phyloP scores from a whole-genome alignment of 2,888 invertebrate species.

The Uropetala carovei region DNA sequence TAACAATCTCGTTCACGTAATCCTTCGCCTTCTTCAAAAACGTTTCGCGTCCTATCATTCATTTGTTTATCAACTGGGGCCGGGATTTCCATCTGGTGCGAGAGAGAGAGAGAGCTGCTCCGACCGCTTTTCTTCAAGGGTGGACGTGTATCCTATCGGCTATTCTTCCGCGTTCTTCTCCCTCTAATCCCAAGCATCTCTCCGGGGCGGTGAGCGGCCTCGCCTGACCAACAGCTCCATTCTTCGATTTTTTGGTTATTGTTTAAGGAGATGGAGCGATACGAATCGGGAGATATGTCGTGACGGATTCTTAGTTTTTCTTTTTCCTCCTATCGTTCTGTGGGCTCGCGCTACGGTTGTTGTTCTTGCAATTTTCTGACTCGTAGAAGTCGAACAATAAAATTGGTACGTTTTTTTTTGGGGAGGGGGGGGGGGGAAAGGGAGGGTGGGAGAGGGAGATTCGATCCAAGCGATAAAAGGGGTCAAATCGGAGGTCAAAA shows the following conservation, averaged over 20 bases:
- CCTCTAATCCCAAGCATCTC: slow-evolving; percentile 6
- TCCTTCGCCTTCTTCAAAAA: background rate
- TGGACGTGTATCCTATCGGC: background rate
- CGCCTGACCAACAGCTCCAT: slow-evolving; percentile 17
- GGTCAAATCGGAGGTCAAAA: background rate
- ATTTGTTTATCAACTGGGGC: background rate
- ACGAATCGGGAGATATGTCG: background rate
- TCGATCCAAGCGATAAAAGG: background rate
- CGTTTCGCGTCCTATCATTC: slow-evolving; percentile 10
- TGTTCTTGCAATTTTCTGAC: background rate
- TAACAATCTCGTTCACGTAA: background rate
- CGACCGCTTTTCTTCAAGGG: background rate
- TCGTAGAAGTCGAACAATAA: background rate
- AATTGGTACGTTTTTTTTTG: background rate
- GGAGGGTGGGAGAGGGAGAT: no score
- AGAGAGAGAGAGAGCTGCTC: slow-evolving; percentile 7
- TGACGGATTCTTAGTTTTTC: background rate
- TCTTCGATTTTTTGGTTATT: slow-evolving; percentile 32
- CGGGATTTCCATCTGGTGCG: slow-evolving; percentile 20
- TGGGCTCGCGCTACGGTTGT: background rate
- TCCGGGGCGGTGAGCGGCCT: background rate
- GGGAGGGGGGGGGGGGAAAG: no score
- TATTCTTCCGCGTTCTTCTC: slow-evolving; percentile 14
- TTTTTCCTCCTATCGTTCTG: background rate
- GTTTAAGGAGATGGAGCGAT: slow-evolving; percentile 27